phyloP scores from a whole-genome alignment of 1,140 invertebrate genomes.

The Papilio polytes region DNA sequence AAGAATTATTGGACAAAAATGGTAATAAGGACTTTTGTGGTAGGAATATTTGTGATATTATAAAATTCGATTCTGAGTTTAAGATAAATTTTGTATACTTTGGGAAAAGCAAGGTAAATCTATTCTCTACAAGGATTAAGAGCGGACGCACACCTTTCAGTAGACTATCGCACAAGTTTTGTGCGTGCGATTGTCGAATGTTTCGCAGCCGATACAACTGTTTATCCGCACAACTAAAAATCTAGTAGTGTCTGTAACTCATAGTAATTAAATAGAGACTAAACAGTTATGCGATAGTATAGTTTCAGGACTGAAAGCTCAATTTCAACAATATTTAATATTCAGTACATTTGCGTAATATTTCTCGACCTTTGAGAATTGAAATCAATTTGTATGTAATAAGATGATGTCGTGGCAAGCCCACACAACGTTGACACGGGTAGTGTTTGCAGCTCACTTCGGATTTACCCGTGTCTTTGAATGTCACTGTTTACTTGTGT shows the following conservation, averaged over 20 bases:
- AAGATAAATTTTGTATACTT: too few relatives aligned
- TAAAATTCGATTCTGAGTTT: not conserved
- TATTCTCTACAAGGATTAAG: too few relatives aligned
- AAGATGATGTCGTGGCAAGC: conserved; percentile 6
- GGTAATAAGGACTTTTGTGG: not conserved
- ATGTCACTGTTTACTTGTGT: conserved; percentile 24
- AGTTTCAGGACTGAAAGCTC: too few relatives aligned
- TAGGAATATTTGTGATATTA: not conserved
- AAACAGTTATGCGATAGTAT: too few relatives aligned
- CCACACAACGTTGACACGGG: conserved; percentile 30
- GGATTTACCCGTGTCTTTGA: conserved; percentile 32
- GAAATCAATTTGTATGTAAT: conserved; percentile 12
- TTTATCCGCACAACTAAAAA: too few relatives aligned
- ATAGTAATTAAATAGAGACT: conserved; percentile 81
- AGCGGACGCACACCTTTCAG: too few relatives aligned
- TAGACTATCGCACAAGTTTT: too few relatives aligned
- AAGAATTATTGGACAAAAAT: conserved; percentile 11
- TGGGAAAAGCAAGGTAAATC: too few relatives aligned
- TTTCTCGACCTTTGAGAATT: conserved; percentile 1
- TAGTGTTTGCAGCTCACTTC: conserved; percentile 15
- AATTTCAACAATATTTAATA: not conserved
- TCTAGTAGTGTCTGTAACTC: conserved; percentile 65
- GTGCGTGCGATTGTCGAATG: too few relatives aligned
- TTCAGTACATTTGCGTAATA: not conserved
- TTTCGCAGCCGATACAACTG: too few relatives aligned